phyloP scores from a whole-genome alignment of 92 coral and sea anemone genomes.

The Phymanthus crucifer region DNA sequence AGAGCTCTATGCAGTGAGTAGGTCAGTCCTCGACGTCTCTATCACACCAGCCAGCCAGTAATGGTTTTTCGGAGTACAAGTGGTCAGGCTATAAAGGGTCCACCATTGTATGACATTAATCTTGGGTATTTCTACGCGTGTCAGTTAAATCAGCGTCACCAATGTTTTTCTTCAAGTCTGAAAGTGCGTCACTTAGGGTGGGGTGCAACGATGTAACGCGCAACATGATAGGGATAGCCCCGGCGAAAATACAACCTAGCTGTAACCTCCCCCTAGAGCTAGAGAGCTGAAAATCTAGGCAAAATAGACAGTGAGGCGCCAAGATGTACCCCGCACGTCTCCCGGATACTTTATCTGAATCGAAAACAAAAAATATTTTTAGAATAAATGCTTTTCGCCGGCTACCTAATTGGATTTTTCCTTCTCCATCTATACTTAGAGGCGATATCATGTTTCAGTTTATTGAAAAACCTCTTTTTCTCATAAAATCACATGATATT shows the following conservation, averaged over 20 bases:
- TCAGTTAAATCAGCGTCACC: not conserved
- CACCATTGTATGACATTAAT: not conserved
- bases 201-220: not conserved
- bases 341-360: not conserved
- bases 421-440: not conserved
- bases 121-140: not conserved
- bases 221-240: not conserved
- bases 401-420: not conserved
- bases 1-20: not conserved
- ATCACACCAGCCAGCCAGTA: not conserved
- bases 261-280: not conserved
- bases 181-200: not conserved
- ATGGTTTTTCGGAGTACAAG: not conserved
- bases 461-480: not conserved
- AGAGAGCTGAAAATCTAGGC: not conserved
- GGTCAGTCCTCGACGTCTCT: not conserved
- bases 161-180: not conserved
- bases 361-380: not conserved
- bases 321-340: not conserved
- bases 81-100: not conserved
- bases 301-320: conserved; percentile 2
- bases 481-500: not conserved
- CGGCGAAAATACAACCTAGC: not conserved
- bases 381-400: not conserved
- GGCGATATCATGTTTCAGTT: not conserved